A percentile compares a stretch with the other conserved stretches of the same genome.
phyloP scores from a whole-genome alignment of 30 jellyfish, hydroid and myxozoan species.

The Cassiopea xamachana region DNA sequence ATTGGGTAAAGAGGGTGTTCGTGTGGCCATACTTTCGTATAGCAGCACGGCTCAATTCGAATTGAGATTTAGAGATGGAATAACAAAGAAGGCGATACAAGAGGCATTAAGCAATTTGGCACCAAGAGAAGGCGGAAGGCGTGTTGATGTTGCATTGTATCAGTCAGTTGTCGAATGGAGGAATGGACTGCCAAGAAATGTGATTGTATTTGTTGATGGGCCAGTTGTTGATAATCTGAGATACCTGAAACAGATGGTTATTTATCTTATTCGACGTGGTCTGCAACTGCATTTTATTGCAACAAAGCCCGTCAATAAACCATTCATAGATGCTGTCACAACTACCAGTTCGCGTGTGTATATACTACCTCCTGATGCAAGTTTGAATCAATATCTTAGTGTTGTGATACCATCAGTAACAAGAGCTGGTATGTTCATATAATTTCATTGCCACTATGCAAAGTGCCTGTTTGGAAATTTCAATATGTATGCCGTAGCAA shows the following conservation, averaged over 20 bases:
- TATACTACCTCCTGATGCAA: conserved; percentile 27
- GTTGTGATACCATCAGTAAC: conserved; percentile 58
- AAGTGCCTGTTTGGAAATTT: not conserved
- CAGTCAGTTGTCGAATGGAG: conserved; percentile 53
- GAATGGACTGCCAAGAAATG: conserved; percentile 63
- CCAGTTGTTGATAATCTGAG: conserved; percentile 28
- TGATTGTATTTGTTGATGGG: conserved; percentile 53
- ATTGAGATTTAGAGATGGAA: conserved; percentile 35
- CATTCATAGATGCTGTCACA: conserved; percentile 30
- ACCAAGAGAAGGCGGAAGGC: conserved; percentile 51
- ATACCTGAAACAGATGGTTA: conserved; percentile 33
- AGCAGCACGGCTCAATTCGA: conserved; percentile 54
- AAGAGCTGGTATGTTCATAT: conserved; percentile 37
- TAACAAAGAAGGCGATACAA: conserved; percentile 46
- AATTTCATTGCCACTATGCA: not conserved
- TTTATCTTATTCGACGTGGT: conserved; percentile 38
- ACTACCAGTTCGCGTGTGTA: conserved; percentile 2
- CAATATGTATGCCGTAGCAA: too few relatives aligned
- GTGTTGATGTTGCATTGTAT: conserved; percentile 57
- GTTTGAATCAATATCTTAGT: conserved; percentile 31
- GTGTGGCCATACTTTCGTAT: conserved; percentile 54
- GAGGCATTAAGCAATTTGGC: conserved; percentile 39
- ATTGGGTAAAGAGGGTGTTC: conserved; percentile 36
- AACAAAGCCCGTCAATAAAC: conserved; percentile 20
- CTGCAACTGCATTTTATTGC: conserved; percentile 40